Base-by-base conservation (phyloP, 1,140 invertebrate species). In the Cotesia typhae region DNA sequence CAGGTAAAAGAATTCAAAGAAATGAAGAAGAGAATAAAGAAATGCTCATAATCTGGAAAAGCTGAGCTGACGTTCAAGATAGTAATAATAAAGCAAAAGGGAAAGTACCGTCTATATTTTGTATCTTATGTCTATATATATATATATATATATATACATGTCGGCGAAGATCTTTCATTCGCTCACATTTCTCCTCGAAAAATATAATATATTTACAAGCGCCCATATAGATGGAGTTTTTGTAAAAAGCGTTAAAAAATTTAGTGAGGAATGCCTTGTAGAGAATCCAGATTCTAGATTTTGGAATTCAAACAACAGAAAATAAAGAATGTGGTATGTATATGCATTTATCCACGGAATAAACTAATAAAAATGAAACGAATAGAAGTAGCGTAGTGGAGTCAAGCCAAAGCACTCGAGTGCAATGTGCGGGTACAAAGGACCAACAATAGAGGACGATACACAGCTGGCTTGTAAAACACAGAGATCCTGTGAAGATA, bases 391-490 rank as follows among this genome's bases (percentile, higher is more conserved):
- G 5, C 10, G 41, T 47, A 47, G 72, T 74, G 74, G 81, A 82
- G 82, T 86, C 84, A 84, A 83, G 71, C 83, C 68, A 68, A 78
- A 77, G 74, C 73, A 76, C 74, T 78, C 77, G 75, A 77, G 75
- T 68, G 73, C 72, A 51, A 75, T 61, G 78, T 74, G 72, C 61
- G 69, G 70, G 55, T 73, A 83, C 80, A 85, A 84, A 85, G 76
- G 77, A 79, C 74, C 83, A 80, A 83, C 82, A 84, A 85, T 84
- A 73, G 63, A 57, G 74, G 78, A 80, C 80, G 80, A 83, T 83
- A 80, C 78, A 81, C 83, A 84, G 83, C 82, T 85, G 84, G 77
- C 82, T 82, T 84, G 82, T 87, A 85, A 85, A 86, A 85, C 82
- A 86, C 74, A 79, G 79, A 85, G 82, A 87, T 87, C 81, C 82